Evolutionary conservation across 2,888 invertebrate species (phyloP).

Genomic region (Penaeus monodon): DNA sequence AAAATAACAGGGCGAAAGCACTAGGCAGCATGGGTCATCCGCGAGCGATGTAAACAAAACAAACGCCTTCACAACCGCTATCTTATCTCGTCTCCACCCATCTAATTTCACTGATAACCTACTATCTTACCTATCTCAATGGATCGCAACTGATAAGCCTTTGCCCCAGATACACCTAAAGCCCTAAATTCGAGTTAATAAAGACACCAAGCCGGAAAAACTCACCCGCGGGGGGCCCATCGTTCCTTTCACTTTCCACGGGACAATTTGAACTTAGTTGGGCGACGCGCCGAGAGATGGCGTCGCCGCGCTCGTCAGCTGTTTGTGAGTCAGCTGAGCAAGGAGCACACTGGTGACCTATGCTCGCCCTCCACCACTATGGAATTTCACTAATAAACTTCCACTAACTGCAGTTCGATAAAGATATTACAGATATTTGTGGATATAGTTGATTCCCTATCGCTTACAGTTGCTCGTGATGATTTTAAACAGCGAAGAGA

Average conservation of each 20-base stretch:
- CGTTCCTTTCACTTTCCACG: constrained; percentile 43
- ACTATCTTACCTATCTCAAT: neutral
- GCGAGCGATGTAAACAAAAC: constrained; percentile 6
- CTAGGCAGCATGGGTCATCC: neutral
- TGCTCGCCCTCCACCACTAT: no score
- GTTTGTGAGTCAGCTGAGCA: neutral
- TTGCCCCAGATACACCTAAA: no score
- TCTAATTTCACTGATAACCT: constrained; percentile 5
- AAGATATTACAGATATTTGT: no score
- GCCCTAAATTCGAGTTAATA: neutral
- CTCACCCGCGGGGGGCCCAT: constrained; percentile 55
- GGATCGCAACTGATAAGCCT: neutral
- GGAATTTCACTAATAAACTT: no score
- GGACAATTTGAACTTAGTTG: constrained; percentile 36
- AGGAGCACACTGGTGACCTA: no score
- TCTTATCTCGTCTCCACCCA: neutral
- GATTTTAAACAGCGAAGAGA: no score
- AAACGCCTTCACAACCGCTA: neutral
- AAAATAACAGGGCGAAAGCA: neutral
- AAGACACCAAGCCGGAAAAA: neutral
- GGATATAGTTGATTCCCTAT: no score
- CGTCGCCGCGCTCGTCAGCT: constrained; percentile 4
- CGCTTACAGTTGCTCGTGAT: no score
- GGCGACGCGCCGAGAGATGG: constrained; percentile 28
- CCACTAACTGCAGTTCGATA: no score